These are phyloP conservation scores for Clinocottus analis DNA, from an alignment of 2,113 vertebrate species.

Conservation along the genomic window DNA sequence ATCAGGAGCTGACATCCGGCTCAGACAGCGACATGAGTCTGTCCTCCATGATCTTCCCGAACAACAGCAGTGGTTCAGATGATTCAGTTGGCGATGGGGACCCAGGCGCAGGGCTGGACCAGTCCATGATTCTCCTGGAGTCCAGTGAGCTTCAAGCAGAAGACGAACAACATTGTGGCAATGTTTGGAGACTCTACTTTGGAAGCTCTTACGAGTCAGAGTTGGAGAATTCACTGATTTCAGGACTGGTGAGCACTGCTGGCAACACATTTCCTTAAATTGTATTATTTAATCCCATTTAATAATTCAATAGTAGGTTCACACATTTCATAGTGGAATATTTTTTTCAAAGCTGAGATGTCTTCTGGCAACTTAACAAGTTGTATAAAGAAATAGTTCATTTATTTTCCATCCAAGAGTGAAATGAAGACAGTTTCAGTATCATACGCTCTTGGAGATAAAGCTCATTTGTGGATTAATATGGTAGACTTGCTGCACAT, in stretches of 20 bases:
- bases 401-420: not conserved
- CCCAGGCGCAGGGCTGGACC: constrained; percentile 83
- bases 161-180: constrained; percentile 78
- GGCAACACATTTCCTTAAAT: not conserved
- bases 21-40: constrained; percentile 96
- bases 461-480: too few relatives aligned
- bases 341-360: not conserved
- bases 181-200: constrained; percentile 96
- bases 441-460: too few relatives aligned
- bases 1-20: constrained; percentile 88
- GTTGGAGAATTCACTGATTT: constrained; percentile 86
- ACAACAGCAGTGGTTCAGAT: constrained; percentile 94
- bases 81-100: constrained; percentile 90
- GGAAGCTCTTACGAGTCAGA: constrained; percentile 96
- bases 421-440: not conserved
- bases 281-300: not conserved
- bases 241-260: constrained; percentile 84
- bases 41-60: constrained; percentile 96
- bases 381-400: not conserved
- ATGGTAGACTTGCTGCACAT: not conserved
- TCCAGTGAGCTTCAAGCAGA: constrained; percentile 85
- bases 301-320: not conserved
- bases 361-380: not conserved
- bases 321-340: not conserved
- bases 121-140: constrained; percentile 87